Conservation (phyloP, 2,113 vertebrate species). For the Bostrychus sinensis region DNA sequence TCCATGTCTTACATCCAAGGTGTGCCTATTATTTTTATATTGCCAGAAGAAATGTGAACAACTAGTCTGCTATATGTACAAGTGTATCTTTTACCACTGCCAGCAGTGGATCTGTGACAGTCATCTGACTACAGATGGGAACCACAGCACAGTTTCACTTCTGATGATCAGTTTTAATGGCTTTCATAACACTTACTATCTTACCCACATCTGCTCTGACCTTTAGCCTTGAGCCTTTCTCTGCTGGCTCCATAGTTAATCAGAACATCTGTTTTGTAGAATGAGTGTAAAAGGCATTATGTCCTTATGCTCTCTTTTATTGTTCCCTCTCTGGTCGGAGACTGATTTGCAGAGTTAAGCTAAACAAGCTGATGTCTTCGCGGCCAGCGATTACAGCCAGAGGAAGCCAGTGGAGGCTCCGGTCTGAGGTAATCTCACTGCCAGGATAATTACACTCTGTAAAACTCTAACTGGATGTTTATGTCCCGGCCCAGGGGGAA, state of each 20-base stretch:
- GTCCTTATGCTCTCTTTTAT: conserved; percentile 11
- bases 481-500: conserved; percentile 73
- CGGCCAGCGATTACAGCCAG: conserved; percentile 58
- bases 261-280: conserved; percentile 41
- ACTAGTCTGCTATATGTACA: not conserved
- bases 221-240: conserved; percentile 44
- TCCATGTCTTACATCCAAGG: not conserved
- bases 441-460: conserved; percentile 73
- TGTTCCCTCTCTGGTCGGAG: conserved; percentile 41
- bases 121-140: conserved; percentile 27
- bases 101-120: not conserved
- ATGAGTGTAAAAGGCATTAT: conserved; percentile 45
- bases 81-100: not conserved
- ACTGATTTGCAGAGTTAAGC: conserved; percentile 67
- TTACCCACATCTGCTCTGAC: conserved; percentile 34
- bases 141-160: conserved; percentile 23
- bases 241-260: conserved; percentile 43
- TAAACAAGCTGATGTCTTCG: conserved; percentile 77
- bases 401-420: conserved; percentile 65
- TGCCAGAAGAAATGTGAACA: not conserved
- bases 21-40: not conserved
- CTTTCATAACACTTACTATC: conserved; percentile 31
- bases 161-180: conserved; percentile 34
- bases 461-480: conserved; percentile 77
- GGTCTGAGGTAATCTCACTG: conserved; percentile 75